Conservation (phyloP, 2,113 vertebrate species). For the Lepisosteus oculatus region DNA sequence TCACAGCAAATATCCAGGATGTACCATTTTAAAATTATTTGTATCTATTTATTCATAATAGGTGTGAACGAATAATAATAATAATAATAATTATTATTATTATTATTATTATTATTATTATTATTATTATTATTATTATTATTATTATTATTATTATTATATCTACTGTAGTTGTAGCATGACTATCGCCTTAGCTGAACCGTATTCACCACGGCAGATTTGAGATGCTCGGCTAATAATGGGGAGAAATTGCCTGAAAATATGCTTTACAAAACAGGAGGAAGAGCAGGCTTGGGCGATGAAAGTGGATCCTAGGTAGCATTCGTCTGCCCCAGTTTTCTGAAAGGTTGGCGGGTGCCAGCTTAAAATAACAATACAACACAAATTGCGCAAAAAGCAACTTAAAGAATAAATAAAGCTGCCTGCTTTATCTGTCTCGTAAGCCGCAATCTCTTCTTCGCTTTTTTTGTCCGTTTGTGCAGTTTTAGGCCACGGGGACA, state of each 20-base stretch:
- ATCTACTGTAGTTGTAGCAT: no score
- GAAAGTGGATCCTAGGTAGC: slow-evolving; percentile 16
- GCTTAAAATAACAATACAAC: slow-evolving; percentile 27
- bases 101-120: no score
- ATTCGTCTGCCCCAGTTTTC: slow-evolving; percentile 19
- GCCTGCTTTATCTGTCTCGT: slow-evolving; percentile 11
- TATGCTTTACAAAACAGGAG: neutral
- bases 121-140: no score
- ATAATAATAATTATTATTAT: no score
- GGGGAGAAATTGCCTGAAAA: neutral
- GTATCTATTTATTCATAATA: no score
- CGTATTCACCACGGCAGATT: no score
- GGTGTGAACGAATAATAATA: no score
- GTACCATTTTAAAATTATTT: no score
- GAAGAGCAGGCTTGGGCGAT: neutral
- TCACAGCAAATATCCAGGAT: no score
- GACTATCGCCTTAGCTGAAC: no score
- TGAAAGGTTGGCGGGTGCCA: slow-evolving; percentile 7
- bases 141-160: no score
- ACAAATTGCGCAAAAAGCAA: slow-evolving; percentile 16
- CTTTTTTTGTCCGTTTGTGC: slow-evolving; percentile 15
- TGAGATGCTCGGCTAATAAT: no score
- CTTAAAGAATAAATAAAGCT: slow-evolving; percentile 13
- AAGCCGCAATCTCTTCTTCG: slow-evolving; percentile 18
- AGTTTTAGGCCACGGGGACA: slow-evolving; percentile 21